Evolutionary conservation across 2,888 invertebrate species (phyloP).

Genomic region (Thymelicus lineola): DNA sequence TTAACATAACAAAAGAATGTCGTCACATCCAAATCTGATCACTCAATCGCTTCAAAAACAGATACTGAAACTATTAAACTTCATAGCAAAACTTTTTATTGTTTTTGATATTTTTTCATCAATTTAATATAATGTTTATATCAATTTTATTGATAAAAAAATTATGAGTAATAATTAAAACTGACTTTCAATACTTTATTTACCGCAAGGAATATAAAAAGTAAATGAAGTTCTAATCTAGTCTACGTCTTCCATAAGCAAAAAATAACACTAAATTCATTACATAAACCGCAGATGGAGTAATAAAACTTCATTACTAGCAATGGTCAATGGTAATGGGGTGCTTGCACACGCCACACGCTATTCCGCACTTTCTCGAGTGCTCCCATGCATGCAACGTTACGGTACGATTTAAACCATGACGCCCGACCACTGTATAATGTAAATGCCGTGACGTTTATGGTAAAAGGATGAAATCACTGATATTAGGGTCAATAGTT

Average conservation of each 20-base stretch:
- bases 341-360: slow-evolving; percentile 47
- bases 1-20: too few species aligned
- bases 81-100: too few species aligned
- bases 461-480: not conserved
- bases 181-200: too few species aligned
- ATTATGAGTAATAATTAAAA: too few species aligned
- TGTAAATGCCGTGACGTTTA: slow-evolving; percentile 4
- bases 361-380: slow-evolving; percentile 47
- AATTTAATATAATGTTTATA: too few species aligned
- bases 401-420: slow-evolving; percentile 17
- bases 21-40: too few species aligned
- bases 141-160: too few species aligned
- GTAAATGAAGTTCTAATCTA: too few species aligned
- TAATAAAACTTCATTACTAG: slow-evolving; percentile 17
- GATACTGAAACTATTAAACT: too few species aligned
- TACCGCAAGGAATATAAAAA: too few species aligned
- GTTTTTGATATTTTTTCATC: too few species aligned
- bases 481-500: not conserved
- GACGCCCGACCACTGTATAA: slow-evolving; percentile 21
- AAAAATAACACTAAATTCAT: slow-evolving; percentile 11
- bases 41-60: too few species aligned
- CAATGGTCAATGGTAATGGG: slow-evolving; percentile 39
- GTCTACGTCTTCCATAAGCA: not conserved
- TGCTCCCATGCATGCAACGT: slow-evolving; percentile 50
- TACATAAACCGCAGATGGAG: slow-evolving; percentile 14